These are phyloP conservation scores for Neodon shergylaensis DNA, from an alignment of 2,113 vertebrate species.

Conservation along the genomic window DNA sequence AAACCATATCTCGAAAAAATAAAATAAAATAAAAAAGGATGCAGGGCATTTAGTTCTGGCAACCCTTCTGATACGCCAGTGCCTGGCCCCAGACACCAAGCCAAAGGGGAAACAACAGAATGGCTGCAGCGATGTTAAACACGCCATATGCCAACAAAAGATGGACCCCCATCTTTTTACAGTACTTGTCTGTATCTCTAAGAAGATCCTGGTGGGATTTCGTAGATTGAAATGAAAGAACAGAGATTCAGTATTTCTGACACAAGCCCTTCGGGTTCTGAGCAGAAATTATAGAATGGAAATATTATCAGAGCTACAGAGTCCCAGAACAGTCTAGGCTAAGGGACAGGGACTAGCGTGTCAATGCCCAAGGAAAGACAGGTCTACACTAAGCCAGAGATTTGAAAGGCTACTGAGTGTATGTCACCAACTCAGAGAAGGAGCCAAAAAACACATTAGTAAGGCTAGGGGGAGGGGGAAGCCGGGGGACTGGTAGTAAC, in stretches of 20 bases:
- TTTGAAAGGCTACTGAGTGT: not conserved
- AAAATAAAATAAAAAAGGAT: too few relatives aligned
- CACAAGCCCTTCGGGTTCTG: not conserved
- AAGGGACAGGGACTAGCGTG: not conserved
- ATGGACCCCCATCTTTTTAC: not conserved
- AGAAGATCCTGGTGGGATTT: not conserved
- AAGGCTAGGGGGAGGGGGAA: not conserved
- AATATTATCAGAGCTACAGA: not conserved
- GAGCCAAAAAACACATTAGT: not conserved
- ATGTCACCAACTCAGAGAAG: slow-evolving; percentile 1
- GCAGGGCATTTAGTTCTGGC: not conserved
- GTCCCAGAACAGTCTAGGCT: not conserved
- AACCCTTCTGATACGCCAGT: not conserved
- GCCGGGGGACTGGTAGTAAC: not conserved
- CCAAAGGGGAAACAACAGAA: not conserved
- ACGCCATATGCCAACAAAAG: not conserved
- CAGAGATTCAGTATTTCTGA: not conserved
- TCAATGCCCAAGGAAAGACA: not conserved
- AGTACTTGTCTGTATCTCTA: not conserved
- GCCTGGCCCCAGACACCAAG: not conserved
- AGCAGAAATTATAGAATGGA: not conserved
- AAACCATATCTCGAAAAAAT: not conserved
- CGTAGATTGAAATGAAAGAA: not conserved
- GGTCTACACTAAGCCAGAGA: not conserved
- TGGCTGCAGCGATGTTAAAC: not conserved